Percentiles rank a stretch among this genome's conserved stretches.
Evolutionary conservation across 1,140 invertebrate genomes (phyloP).

Genomic region (Psilanteris sp.): DNA sequence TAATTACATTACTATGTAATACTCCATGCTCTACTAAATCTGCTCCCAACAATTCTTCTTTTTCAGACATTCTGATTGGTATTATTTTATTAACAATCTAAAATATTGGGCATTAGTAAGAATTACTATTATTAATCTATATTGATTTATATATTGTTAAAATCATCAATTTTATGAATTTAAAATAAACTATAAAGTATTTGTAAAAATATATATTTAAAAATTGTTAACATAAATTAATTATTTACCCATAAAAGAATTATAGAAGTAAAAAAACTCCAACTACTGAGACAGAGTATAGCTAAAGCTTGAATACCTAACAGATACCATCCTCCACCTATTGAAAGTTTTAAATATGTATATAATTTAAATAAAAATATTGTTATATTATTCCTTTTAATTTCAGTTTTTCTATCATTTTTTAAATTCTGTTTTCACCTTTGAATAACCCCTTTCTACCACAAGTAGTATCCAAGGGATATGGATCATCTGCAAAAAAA

Average conservation of each 20-base stretch:
- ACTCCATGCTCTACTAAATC: conserved; percentile 93
- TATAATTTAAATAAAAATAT: too few relatives aligned
- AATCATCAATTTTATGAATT: too few relatives aligned
- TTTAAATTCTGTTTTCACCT: too few relatives aligned
- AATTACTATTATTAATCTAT: too few relatives aligned
- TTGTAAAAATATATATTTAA: too few relatives aligned
- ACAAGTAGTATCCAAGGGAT: conserved; percentile 87
- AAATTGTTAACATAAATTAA: too few relatives aligned
- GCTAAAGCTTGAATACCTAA: conserved; percentile 89
- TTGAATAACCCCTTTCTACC: conserved; percentile 83
- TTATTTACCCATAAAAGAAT: conserved; percentile 83
- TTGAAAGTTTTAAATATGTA: background rate
- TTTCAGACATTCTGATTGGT: conserved; percentile 89
- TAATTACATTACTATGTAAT: conserved; percentile 46
- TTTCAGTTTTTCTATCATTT: too few relatives aligned
- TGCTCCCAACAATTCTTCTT: conserved; percentile 92
- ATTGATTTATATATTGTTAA: too few relatives aligned
- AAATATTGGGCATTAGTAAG: too few relatives aligned
- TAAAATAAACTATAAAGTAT: too few relatives aligned
- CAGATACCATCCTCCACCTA: conserved; percentile 91
- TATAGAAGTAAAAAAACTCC: conserved; percentile 87
- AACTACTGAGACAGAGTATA: conserved; percentile 84
- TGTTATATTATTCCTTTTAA: too few relatives aligned
- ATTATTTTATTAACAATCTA: conserved; percentile 87
- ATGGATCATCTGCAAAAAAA: conserved; percentile 92